Conservation (phyloP, 2,797 vertebrate species). For the Phylloscopus collybita region DNA sequence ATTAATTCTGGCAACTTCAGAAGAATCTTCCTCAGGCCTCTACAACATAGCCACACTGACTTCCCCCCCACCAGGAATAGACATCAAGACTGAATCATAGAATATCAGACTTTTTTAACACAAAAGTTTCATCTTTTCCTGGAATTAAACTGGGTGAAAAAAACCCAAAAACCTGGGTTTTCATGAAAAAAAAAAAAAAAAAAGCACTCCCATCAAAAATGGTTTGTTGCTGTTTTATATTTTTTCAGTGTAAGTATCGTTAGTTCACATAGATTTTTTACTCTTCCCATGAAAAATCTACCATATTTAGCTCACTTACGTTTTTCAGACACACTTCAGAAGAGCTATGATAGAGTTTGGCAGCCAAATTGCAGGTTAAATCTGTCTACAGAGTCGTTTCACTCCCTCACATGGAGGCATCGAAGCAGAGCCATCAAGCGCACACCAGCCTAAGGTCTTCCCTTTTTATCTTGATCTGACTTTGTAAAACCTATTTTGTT, state of each 20-base stretch:
- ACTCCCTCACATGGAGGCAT: not conserved
- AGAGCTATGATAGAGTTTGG: not conserved
- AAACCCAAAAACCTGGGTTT: not conserved
- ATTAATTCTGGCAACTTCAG: not conserved
- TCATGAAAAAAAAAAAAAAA: not conserved
- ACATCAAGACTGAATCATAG: not conserved
- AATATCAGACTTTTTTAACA: not conserved
- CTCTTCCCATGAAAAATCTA: not conserved
- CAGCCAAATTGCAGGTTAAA: not conserved
- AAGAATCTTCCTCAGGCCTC: not conserved
- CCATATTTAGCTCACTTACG: not conserved
- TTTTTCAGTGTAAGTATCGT: not conserved
- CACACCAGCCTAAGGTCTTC: not conserved
- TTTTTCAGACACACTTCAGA: not conserved
- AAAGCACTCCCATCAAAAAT: not conserved
- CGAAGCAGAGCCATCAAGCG: not conserved
- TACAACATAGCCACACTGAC: accelerated
- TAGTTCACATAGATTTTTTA: not conserved
- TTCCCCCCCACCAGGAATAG: not conserved
- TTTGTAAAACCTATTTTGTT: not conserved
- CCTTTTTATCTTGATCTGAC: no score
- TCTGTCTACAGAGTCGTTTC: not conserved
- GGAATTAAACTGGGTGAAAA: not conserved
- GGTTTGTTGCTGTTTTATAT: not conserved
- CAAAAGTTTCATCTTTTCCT: not conserved